Percentiles rank a stretch among this genome's conserved stretches.
These are phyloP conservation scores for Dasypus novemcinctus DNA, from an alignment of 2,113 vertebrate genomes.

Conservation along the genomic window DNA sequence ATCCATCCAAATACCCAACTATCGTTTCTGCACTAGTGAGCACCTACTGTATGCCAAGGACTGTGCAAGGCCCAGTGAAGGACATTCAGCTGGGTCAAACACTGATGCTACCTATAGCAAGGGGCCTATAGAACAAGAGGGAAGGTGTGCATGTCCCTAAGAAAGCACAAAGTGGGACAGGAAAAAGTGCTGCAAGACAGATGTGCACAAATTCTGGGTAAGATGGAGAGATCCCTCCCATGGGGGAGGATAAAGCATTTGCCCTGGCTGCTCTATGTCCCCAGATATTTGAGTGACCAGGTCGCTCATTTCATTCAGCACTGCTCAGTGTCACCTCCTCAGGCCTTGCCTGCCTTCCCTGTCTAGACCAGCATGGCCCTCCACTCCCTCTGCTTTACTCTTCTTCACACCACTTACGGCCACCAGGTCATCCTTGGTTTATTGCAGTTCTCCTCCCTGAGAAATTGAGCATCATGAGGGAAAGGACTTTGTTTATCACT, in stretches of 20 bases:
- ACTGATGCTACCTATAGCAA: background rate
- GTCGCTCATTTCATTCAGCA: background rate
- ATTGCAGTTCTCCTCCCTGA: background rate
- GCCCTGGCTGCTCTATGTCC: background rate
- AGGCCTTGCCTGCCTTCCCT: background rate
- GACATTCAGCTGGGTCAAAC: background rate
- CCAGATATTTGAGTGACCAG: background rate
- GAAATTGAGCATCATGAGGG: background rate
- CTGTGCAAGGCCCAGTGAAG: background rate
- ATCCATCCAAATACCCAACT: background rate
- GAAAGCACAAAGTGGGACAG: background rate
- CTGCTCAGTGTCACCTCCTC: background rate
- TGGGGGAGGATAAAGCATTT: background rate
- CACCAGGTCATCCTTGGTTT: background rate
- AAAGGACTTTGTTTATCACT: background rate
- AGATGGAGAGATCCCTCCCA: no score
- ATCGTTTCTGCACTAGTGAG: background rate
- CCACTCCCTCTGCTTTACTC: background rate
- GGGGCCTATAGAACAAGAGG: background rate
- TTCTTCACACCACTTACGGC: background rate
- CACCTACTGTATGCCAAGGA: background rate
- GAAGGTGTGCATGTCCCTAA: background rate
- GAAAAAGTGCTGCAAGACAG: background rate
- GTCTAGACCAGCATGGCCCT: background rate
- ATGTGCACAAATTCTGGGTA: background rate